Evolutionary conservation across 2,797 vertebrate genomes (phyloP).

Genomic region (Rhinogobio ventralis): DNA sequence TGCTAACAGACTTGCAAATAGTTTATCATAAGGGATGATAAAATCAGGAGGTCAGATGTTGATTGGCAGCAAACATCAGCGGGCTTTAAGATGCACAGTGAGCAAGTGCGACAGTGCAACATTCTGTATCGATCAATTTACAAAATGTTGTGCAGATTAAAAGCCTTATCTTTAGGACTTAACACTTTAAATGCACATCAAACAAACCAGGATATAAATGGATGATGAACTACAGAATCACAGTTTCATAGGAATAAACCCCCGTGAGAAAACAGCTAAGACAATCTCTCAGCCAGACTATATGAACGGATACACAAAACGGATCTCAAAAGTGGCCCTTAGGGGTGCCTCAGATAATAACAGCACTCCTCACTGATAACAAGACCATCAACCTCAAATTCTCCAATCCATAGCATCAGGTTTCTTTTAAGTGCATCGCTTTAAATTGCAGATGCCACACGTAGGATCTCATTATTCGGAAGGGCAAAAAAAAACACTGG

Average conservation of each 20-base stretch:
- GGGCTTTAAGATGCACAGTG: not conserved
- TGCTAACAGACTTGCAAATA: constrained; percentile 77
- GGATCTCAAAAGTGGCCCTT: constrained; percentile 33
- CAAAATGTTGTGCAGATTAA: not conserved
- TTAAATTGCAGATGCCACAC: not conserved
- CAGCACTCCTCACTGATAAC: constrained; percentile 21
- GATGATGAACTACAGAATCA: not conserved
- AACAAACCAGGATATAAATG: not conserved
- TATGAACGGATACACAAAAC: constrained; percentile 23
- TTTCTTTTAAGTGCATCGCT: constrained; percentile 30
- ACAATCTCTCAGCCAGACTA: not conserved
- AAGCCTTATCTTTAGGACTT: not conserved
- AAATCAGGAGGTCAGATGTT: constrained; percentile 71
- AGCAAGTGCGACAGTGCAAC: too few species aligned
- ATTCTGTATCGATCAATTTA: not conserved
- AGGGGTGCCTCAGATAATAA: constrained; percentile 34
- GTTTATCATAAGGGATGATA: constrained; percentile 64
- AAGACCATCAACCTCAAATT: constrained; percentile 35
- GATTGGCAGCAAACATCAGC: constrained; percentile 35
- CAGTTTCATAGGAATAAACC: not conserved
- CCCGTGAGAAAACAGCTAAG: constrained; percentile 11
- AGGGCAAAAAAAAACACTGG: not conserved
- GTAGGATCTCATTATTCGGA: not conserved
- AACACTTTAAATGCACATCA: not conserved
- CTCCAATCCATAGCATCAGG: constrained; percentile 23